phyloP scores from a whole-genome alignment of 2,113 vertebrate species.

The Pachyramphus minor region DNA sequence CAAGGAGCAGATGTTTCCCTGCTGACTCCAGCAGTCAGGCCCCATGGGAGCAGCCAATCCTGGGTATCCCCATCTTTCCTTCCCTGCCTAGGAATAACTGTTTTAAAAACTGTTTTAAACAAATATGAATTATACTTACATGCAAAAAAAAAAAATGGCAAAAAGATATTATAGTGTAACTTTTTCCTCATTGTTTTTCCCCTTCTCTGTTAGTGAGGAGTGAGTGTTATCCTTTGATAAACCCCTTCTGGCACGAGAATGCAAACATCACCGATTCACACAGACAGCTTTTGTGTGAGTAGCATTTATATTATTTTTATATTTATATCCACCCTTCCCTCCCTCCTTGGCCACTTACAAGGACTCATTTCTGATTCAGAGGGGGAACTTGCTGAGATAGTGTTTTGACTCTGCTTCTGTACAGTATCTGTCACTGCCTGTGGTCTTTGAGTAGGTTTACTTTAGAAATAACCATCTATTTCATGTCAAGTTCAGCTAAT shows the following conservation, averaged over 20 bases:
- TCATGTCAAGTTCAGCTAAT: not conserved
- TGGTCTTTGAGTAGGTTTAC: not conserved
- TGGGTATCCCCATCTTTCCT: not conserved
- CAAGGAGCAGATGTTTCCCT: not conserved
- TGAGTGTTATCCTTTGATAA: conserved; percentile 78
- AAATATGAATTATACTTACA: not conserved
- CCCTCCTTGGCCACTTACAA: not conserved
- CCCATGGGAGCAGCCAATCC: not conserved
- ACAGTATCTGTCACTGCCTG: not conserved
- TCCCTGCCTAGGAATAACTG: not conserved
- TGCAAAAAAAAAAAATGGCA: not conserved
- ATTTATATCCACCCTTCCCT: not conserved
- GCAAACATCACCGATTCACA: conserved; percentile 78
- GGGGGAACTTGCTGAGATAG: not conserved
- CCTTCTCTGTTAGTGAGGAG: conserved; percentile 64
- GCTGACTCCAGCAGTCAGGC: not conserved
- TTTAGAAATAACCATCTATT: not conserved
- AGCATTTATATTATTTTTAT: not conserved
- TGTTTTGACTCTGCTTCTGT: not conserved
- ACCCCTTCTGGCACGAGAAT: conserved; percentile 78
- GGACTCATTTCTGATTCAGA: not conserved
- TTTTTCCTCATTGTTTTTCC: not conserved
- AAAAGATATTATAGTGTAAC: not conserved
- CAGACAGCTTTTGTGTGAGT: conserved; percentile 82
- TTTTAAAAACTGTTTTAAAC: not conserved